Base-by-base conservation (phyloP, 2,113 vertebrate species). In the Channa maculata region DNA sequence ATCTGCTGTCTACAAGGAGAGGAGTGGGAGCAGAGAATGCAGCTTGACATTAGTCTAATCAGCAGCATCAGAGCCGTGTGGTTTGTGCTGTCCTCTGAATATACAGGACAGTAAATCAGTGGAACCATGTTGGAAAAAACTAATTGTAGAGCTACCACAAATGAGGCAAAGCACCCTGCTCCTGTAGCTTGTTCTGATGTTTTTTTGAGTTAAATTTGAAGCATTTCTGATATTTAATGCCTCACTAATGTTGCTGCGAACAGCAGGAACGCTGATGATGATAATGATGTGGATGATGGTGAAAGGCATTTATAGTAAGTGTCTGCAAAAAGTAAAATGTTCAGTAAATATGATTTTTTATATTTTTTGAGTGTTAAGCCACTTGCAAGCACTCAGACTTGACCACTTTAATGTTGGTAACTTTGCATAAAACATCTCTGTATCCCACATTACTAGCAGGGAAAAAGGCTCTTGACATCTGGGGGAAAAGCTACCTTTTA, bases 1-100 rank as follows among this genome's bases (percentile, higher is more conserved):
- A 82, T 88, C 83, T 87, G 89, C 85, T 87, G 76, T 82, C 75
- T 68, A 63, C 10, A 50, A 50, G 54, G 48, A 77, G 61, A 57
- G 50, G 52, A 71, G 64, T 1, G 8, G 12, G 11, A 24, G 36
- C 44, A 44, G 71, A 62, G 51, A 82, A 74, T 67, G 59, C 41
- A 67, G 59, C 60, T n/a, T 84, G 81, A 83, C 69, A 45, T 45
- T 39, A 65, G 70, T 81, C 83, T 71, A 83, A 79, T 78, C 80
- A 79, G 36, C 60, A 58, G 65, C 50, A 62, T 83, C 53, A 53
- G 65, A 67, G 52, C 24, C 54, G 37, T 37, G 65, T 70, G 58
- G 60, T 75, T 65, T 53, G 60, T 38, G 41, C 57, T 65, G 67
- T 65, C 45, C 75, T 39, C 51, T 37, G 51, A 70, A 72, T 48